Base-by-base conservation (phyloP, 2,888 invertebrate genomes). In the Antheraea yamamai region DNA sequence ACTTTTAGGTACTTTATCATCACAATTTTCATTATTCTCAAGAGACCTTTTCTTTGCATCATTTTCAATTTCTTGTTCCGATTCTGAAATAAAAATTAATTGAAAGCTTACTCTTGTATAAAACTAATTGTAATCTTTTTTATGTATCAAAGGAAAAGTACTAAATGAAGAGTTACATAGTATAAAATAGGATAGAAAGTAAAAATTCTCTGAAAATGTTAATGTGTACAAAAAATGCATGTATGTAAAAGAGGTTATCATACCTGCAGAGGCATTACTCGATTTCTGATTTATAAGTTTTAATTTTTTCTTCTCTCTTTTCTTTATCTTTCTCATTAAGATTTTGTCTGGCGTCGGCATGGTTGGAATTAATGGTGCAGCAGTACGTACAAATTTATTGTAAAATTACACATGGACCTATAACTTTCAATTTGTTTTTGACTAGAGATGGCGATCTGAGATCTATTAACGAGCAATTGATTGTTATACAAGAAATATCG, bases 311-410 rank as follows among this genome's bases (percentile, higher is more conserved):
- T 97, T 96, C 82, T 97, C 97, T 0, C 97, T 95, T 84, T 97
- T 97, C 79, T 96, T 97, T 55, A 97, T 97, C 91, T 97, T 97
- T 75, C 97, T 95, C 96, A 97, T 96, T 39, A 97, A 91, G 73
- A 97, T 95, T 91, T 97, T 97, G 78, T 97, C 97, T 75, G 96
- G 96, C 2, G 96, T 92, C 72, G 96, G 96, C 96, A 96, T 96
- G 82, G 51, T 73, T n/a, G 14, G 16, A 47, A 47, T 2, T 47
- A 58, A 52, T 52, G 18, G 3, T 55, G 26, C 52, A 2, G 26
- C 68, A 39, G 39, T 35, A 66, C 4, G 64, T 30, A 39, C 39
- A 73, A 39, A 18, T 58, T 73, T 18, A n/a, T 26, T 26, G 14
- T 16, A 66, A 16, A 16, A 66, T 6, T 30, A 72, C 78, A 80